Base-by-base conservation (phyloP, 2,797 vertebrate species). In the Amniataba percoides region DNA sequence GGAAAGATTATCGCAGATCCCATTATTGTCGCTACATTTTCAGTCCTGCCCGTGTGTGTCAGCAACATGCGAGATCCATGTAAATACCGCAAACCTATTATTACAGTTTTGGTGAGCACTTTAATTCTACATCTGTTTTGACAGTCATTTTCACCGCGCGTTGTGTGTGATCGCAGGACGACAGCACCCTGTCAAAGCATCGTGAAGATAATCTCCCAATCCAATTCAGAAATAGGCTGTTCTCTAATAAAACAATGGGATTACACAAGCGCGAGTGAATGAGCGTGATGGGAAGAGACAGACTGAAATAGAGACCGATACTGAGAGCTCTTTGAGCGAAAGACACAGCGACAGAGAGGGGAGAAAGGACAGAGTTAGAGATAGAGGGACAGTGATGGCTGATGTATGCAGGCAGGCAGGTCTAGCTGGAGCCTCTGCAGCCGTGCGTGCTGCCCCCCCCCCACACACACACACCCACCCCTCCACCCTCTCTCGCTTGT, bases 181-280 rank as follows among this genome's bases (percentile, higher is more conserved):
- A 64, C 71, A 65, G 61, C 42, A 19, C 14, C 62, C 72, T 68
- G 70, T 83, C 68, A 76, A 76, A 48, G 56, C 53, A 67, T 58
- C 8, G 52, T 46, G 23, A 70, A 59, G 81, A 83, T 85, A 82
- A 90, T 87, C 88, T 82, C 76, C 42, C 59, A 66, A 84, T 78
- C 77, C 76, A 78, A 81, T 84, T 87, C 84, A 62, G 71, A 85
- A 89, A 85, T 83, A 81, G 78, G 46, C 70, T 63, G 71, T 76
- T 90, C 73, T 77, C 67, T 68, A 68, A 61, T 81, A 70, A 85
- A 83, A 86, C 81, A 88, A 85, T 84, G 59, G 85, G 78, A 82
- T 82, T 84, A 82, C 53, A 74, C 51, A 69, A 74, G 74, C 8
- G 4, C 3, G 16, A 59, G 62, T 4, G 58, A 49, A 74, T 9